Percentiles rank a stretch among this genome's conserved stretches.
Conservation (phyloP, 2,113 vertebrate species). For the Hepsetus odoe region DNA sequence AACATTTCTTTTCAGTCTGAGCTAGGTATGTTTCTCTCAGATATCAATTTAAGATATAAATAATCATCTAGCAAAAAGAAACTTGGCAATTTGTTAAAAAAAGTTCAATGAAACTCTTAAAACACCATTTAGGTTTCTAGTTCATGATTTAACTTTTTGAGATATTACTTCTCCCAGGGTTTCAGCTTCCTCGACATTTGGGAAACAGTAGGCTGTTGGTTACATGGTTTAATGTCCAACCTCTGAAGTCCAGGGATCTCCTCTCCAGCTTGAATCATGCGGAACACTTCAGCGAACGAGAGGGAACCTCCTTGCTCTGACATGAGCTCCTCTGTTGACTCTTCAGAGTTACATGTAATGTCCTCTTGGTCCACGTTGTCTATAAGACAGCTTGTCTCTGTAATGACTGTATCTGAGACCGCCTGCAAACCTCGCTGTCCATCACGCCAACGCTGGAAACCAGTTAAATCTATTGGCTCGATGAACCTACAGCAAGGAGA, state of each 20-base stretch:
- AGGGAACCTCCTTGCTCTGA: slow-evolving; percentile 47
- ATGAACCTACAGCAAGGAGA: slow-evolving; percentile 64
- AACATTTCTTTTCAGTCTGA: no score
- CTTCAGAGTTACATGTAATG: not conserved
- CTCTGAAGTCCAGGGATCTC: slow-evolving; percentile 71
- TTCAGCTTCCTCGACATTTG: slow-evolving; percentile 70
- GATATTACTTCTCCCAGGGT: slow-evolving; percentile 71
- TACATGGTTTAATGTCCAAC: slow-evolving; percentile 68
- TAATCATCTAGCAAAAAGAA: no score
- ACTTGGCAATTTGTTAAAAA: no score
- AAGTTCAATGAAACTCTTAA: not conserved
- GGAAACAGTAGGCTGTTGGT: slow-evolving; percentile 70
- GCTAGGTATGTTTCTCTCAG: no score
- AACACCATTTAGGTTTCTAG: not conserved
- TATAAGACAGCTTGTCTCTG: not conserved
- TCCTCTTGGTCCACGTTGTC: not conserved
- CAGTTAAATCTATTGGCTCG: slow-evolving; percentile 65
- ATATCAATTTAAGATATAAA: no score
- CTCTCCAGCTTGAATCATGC: slow-evolving; percentile 73
- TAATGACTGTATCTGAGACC: not conserved
- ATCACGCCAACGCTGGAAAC: slow-evolving; percentile 61
- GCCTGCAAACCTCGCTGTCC: not conserved
- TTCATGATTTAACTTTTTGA: not conserved
- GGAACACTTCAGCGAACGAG: slow-evolving; percentile 76
- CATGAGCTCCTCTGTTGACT: not conserved